phyloP scores from a whole-genome alignment of 2,113 vertebrate genomes.

The Ancistrus triradiatus region DNA sequence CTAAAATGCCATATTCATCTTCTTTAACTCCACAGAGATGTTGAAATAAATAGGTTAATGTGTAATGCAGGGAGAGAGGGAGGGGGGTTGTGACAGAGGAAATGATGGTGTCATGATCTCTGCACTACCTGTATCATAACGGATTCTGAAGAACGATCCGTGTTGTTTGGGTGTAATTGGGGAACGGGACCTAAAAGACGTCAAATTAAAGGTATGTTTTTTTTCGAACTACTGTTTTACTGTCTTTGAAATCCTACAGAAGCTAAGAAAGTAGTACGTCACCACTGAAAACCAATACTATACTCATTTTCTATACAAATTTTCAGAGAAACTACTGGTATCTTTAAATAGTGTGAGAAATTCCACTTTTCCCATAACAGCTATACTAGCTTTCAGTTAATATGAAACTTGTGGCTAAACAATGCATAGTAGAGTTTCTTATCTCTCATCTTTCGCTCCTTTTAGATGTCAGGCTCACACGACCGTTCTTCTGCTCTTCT shows the following conservation, averaged over 20 bases:
- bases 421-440: no score
- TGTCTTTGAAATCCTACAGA: no score
- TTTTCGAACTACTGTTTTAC: not conserved
- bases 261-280: no score
- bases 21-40: no score
- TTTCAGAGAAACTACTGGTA: no score
- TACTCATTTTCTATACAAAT: no score
- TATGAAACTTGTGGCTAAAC: no score
- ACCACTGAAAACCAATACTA: no score
- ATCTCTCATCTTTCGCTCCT: not conserved
- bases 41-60: conserved; percentile 10
- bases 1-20: no score
- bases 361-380: no score
- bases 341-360: no score
- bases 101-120: conserved; percentile 56
- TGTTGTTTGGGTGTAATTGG: conserved; percentile 31
- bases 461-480: conserved; percentile 65
- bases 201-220: conserved; percentile 10
- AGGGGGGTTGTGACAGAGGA: conserved; percentile 48
- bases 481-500: conserved; percentile 47
- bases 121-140: conserved; percentile 55
- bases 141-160: conserved; percentile 40
- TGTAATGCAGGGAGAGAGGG: conserved; percentile 31
- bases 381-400: no score
- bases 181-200: not conserved